Evolutionary conservation across 1,140 invertebrate genomes (phyloP), one percentile per base, ranked within the genome.

Genomic region (Octopus sinensis): DNA sequence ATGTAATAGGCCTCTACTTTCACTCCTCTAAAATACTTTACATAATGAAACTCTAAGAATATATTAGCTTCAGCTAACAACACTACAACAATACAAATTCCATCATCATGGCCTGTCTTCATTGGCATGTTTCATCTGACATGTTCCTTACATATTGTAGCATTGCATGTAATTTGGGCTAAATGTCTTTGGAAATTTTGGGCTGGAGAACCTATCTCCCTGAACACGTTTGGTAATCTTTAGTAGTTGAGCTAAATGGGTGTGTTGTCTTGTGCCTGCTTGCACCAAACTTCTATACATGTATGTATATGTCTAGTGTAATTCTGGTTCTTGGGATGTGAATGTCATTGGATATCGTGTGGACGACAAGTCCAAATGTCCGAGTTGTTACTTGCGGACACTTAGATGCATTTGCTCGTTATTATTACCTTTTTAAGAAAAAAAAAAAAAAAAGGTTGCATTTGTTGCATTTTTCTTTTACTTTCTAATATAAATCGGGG

Each of bases 121-220:
- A 73, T 17, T 73, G 30, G 68, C 68, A 73, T 73, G 68, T 12
- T 23, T 73, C 68, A 73, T 73, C 68, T 73, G 68, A 73, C 17
- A 73, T 73, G 68, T 73, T 73, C 68, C 68, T 73, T 73, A 73
- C 68, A 73, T 73, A 73, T 73, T 73, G 68, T 73, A 73, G 68
- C 68, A 73, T 73, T 73, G 68, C 68, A 73, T 73, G 68, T 73
- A 73, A 73, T 73, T 73, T 73, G 68, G 68, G 68, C 68, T 73
- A 73, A 73, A 73, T 73, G 68, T 73, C 30, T 17, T 73, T 73
- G 68, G 13, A 73, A 73, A 23, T 73, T 73, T 73, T 13, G 30
- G 68, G 17, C 6, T 13, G 68, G 30, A 23, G 30, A 10, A 5
- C 6, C 6, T n/a, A 73, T 73, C 68, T 73, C 68, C 68, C 68